These are phyloP conservation scores for Spongilla lacustris DNA, from an alignment of 37 sponge, comb jelly and placozoan genomes.

Conservation along the genomic window DNA sequence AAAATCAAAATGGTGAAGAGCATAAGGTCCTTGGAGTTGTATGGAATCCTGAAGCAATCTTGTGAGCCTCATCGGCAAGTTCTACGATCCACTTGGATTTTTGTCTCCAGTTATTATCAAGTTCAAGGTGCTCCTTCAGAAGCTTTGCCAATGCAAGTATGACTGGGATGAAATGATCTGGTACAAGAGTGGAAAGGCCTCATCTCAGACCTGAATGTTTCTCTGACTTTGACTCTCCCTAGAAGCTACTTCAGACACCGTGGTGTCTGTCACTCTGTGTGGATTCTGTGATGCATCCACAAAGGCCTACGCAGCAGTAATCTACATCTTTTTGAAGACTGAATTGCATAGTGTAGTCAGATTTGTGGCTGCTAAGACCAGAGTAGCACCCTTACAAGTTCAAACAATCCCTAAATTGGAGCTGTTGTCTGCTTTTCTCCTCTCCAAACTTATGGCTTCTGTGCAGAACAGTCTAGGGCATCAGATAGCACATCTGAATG, in stretches of 20 bases:
- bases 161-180: constrained; percentile 24
- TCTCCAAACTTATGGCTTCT: constrained; percentile 28
- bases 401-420: constrained; percentile 60
- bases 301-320: constrained; percentile 55
- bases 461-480: constrained; percentile 12
- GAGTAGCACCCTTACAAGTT: constrained; percentile 48
- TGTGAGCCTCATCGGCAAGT: constrained; percentile 3
- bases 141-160: constrained; percentile 8
- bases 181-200: constrained; percentile 5
- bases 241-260: constrained; percentile 20
- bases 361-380: constrained; percentile 51
- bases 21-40: constrained; percentile 27
- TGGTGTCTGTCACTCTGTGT: constrained; percentile 27
- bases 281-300: constrained; percentile 64
- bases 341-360: background rate
- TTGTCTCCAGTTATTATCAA: constrained; percentile 19
- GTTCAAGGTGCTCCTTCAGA: constrained; percentile 30
- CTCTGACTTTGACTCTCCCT: constrained; percentile 43
- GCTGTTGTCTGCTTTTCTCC: constrained; percentile 40
- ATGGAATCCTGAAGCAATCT: constrained; percentile 9
- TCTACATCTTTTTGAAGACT: constrained; percentile 37
- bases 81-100: constrained; percentile 36
- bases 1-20: background rate
- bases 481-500: background rate
- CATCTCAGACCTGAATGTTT: background rate